These are phyloP conservation scores for Patella pellucida DNA, from an alignment of 2,888 invertebrate species.

Conservation along the genomic window DNA sequence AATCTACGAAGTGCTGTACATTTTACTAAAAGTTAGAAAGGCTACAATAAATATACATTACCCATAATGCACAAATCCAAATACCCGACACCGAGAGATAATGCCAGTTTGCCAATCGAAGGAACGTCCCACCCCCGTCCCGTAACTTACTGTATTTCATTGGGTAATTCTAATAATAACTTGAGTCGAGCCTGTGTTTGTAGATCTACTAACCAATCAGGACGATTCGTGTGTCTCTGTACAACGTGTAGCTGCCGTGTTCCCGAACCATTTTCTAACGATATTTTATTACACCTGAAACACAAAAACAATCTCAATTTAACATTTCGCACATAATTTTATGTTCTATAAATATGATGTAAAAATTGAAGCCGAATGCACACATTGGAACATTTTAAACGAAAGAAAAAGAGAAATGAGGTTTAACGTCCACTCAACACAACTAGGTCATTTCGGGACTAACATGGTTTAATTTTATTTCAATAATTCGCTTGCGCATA, in stretches of 20 bases:
- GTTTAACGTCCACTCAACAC: too few species aligned
- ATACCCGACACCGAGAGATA: background rate
- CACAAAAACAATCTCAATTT: background rate
- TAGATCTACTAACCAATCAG: slow-evolving; percentile 74
- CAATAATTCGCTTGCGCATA: too few species aligned
- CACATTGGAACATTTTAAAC: too few species aligned
- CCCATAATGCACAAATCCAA: slow-evolving; percentile 7
- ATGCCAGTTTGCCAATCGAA: too few species aligned
- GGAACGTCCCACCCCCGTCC: background rate
- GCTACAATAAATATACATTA: background rate
- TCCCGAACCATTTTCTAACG: slow-evolving; percentile 84
- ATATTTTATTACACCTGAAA: slow-evolving; percentile 85
- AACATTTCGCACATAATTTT: too few species aligned
- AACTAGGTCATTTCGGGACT: too few species aligned
- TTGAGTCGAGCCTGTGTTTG: slow-evolving; percentile 40
- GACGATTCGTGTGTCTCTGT: slow-evolving; percentile 75
- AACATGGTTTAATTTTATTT: too few species aligned
- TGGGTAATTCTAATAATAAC: slow-evolving; percentile 36
- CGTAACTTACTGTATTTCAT: slow-evolving; percentile 44
- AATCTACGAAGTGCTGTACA: too few species aligned
- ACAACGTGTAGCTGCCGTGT: slow-evolving; percentile 77
- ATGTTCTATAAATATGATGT: too few species aligned
- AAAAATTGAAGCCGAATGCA: too few species aligned
- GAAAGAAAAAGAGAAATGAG: too few species aligned
- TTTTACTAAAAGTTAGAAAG: background rate